Evolutionary conservation across 2,888 invertebrate species (phyloP).

Genomic region (Ernsta delagoae): DNA sequence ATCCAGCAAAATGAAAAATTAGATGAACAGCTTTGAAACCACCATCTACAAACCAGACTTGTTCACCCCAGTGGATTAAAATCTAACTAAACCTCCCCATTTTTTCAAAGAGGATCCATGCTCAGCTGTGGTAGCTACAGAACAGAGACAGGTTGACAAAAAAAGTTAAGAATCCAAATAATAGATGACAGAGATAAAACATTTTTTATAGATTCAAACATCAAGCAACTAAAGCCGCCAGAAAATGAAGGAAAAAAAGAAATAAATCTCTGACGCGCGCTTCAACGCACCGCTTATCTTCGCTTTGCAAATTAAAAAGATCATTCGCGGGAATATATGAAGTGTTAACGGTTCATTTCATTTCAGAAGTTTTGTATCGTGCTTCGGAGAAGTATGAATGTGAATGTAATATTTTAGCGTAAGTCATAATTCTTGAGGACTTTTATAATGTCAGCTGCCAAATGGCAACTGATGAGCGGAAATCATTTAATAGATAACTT

Average conservation of each 20-base stretch:
- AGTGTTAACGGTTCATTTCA: slow-evolving; percentile 36
- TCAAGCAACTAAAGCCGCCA: slow-evolving; percentile 6
- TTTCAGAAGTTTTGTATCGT: slow-evolving; percentile 12
- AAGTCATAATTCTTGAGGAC: slow-evolving; percentile 9
- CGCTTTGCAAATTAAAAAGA: slow-evolving; percentile 27
- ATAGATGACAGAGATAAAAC: too few relatives aligned
- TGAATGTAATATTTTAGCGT: slow-evolving; percentile 5
- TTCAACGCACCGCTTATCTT: slow-evolving; percentile 9
- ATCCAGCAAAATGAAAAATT: too few relatives aligned
- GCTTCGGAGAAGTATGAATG: slow-evolving; percentile 4
- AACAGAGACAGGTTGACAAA: too few relatives aligned
- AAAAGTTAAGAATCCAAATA: too few relatives aligned
- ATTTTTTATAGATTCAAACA: background rate
- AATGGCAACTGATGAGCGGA: slow-evolving; percentile 7
- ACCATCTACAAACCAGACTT: too few relatives aligned
- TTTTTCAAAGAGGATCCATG: too few relatives aligned
- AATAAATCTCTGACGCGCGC: slow-evolving; percentile 19
- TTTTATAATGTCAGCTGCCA: background rate
- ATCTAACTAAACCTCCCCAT: too few relatives aligned
- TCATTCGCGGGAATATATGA: slow-evolving; percentile 21
- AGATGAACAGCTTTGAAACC: too few relatives aligned
- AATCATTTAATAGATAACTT: background rate
- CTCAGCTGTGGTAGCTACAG: too few relatives aligned
- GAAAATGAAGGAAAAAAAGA: background rate
- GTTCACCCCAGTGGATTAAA: too few relatives aligned